Base-by-base conservation (phyloP, 2,888 invertebrate genomes). In the Dicyrtoma fusca region DNA sequence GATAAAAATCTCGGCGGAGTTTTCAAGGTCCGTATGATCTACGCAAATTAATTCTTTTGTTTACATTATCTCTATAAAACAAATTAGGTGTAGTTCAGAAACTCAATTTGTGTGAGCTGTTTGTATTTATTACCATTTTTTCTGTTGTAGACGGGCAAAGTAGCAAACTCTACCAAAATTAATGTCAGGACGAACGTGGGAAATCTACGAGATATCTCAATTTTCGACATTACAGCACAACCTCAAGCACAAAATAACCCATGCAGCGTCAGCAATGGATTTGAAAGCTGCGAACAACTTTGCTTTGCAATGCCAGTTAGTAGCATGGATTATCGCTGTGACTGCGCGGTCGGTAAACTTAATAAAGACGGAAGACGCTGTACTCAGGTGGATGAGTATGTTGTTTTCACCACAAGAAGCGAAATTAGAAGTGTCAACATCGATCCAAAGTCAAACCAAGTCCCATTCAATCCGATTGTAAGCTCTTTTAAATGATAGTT, bases 331-430 rank as follows among this genome's bases (percentile, higher is more conserved):
- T 76, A 75, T 78, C 88, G 87, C 45, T 99, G 98, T 83, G 94
- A 92, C n/a, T 99, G 98, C 83, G 92, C 97, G 0, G 91, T 92
- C 0, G 98, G 98, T 0, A 88, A 89, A 78, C 84, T 96, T 11
- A 85, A 88, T 0, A 82, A 85, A 0, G 88, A 87, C 72, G 87
- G 88, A 47, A 87, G 87, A 0, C 90, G 89, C 78, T 97, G 97
- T 82, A 90, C 91, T 75, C 89, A 88, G 3, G 91, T 94, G 0
- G 89, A 92, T 65, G 97, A 97, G 82, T 99, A 92, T 82, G 83
- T 99, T 17, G 91, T 98, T 0, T 97, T 96, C 82, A 92, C 95
- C 0, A 97, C 97, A 0, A 88, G 97, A 74, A 95, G 95, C 0
- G 96, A 97, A 85, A 92, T 99, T 66, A 87, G 95, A 45, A 92